Percentiles rank a stretch among this genome's conserved stretches.
These are phyloP conservation scores for Indicator maculatus DNA, from an alignment of 2,113 vertebrate species.

Conservation along the genomic window DNA sequence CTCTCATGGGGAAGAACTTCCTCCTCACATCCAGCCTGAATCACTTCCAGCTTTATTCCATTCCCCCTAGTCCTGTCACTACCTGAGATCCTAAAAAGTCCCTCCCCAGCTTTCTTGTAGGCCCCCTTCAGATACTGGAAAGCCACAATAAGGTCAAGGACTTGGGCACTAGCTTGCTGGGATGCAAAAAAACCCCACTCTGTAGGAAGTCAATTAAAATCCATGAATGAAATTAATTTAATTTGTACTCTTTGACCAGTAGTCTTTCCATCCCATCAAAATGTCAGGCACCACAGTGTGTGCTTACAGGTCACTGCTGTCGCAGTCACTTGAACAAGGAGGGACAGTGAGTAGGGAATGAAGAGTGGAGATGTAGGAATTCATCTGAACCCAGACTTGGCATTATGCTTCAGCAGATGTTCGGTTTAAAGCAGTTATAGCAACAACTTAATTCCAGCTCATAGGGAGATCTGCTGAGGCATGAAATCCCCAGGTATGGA, in stretches of 20 bases:
- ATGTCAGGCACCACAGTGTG: neutral
- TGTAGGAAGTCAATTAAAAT: constrained; percentile 51
- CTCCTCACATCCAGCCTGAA: no score
- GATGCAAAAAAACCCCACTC: neutral
- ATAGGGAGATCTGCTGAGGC: neutral
- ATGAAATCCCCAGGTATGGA: neutral
- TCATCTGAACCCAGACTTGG: neutral
- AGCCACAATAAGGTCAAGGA: no score
- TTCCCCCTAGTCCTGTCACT: no score
- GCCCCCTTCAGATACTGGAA: no score
- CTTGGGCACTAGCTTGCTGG: neutral
- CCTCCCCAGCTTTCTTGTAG: no score
- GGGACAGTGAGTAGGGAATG: neutral
- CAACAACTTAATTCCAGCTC: neutral
- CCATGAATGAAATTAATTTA: neutral
- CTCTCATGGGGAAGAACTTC: no score
- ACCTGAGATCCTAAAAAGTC: no score
- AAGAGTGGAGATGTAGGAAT: neutral
- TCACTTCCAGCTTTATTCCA: no score
- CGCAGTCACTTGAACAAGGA: neutral
- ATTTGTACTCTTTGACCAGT: constrained; percentile 12
- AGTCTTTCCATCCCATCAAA: neutral
- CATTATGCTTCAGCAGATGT: neutral
- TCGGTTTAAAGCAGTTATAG: neutral
- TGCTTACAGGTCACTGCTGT: neutral